Conservation (phyloP, 2,797 vertebrate species). For the Pelochelys cantorii region DNA sequence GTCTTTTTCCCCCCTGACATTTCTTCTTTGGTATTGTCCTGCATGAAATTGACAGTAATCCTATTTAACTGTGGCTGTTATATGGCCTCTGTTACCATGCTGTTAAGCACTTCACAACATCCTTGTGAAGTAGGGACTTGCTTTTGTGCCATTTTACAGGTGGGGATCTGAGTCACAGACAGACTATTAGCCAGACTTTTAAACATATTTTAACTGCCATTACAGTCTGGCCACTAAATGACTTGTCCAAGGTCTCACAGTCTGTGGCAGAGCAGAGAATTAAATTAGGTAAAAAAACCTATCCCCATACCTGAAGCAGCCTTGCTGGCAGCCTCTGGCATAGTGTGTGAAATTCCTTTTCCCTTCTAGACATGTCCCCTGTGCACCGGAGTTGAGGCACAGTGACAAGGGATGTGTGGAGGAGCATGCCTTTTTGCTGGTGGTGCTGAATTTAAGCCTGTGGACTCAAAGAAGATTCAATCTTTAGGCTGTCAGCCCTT, state of each 20-base stretch:
- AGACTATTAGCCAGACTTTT: not conserved
- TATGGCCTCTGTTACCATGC: rapidly evolving
- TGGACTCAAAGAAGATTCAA: not conserved
- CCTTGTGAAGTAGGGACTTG: not conserved
- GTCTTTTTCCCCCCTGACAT: not conserved
- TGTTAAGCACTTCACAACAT: not conserved
- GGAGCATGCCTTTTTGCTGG: not conserved
- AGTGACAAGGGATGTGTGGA: not conserved
- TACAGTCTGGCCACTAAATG: not conserved
- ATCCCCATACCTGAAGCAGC: not conserved
- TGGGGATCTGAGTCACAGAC: not conserved
- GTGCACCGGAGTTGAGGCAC: not conserved
- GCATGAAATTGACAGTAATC: not conserved
- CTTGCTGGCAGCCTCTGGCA: not conserved
- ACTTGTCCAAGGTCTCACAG: not conserved
- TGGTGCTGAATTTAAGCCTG: not conserved
- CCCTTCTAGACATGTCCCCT: not conserved
- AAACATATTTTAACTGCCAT: not conserved
- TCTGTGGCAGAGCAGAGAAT: not conserved
- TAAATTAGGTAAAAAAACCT: not conserved
- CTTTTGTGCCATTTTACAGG: not conserved
- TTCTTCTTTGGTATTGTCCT: not conserved
- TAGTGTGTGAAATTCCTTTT: not conserved
- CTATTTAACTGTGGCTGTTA: not conserved
- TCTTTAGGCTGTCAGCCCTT: not conserved